Conservation (phyloP, 2,888 invertebrate species). For the Papilio demoleus region DNA sequence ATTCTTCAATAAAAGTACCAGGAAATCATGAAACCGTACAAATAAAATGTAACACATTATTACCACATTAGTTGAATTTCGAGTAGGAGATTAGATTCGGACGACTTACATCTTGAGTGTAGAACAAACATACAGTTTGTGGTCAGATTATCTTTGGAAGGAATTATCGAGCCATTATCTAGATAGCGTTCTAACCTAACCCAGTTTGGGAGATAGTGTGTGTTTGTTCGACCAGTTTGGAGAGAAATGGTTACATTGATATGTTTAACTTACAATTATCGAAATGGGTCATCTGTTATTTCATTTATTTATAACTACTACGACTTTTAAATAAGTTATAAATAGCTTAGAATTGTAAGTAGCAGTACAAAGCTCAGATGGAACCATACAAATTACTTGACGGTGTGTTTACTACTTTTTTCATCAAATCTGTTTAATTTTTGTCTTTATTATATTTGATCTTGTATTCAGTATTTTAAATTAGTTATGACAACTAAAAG, state of each 20-base stretch:
- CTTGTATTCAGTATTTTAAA: too few relatives aligned
- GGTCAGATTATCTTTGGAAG: conserved; percentile 60
- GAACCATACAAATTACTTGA: too few relatives aligned
- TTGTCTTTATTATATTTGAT: too few relatives aligned
- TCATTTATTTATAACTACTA: conserved; percentile 15
- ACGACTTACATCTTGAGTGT: conserved; percentile 60
- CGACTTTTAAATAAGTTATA: too few relatives aligned
- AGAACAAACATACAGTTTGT: conserved; percentile 59
- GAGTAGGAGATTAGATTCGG: conserved; percentile 45
- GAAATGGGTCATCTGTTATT: conserved; percentile 31
- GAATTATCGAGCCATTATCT: conserved; percentile 72
- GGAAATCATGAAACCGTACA: conserved; percentile 18
- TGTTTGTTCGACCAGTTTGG: conserved; percentile 39
- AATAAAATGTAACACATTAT: conserved; percentile 16
- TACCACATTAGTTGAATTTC: conserved; percentile 34
- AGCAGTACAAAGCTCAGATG: too few relatives aligned
- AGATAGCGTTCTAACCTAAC: conserved; percentile 59
- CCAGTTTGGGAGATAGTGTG: conserved; percentile 60
- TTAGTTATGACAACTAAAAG: too few relatives aligned
- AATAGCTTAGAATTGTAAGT: too few relatives aligned
- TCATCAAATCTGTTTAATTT: too few relatives aligned
- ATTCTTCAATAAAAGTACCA: conserved; percentile 18
- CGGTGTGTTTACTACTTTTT: too few relatives aligned
- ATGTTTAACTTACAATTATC: conserved; percentile 27
- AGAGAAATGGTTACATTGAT: conserved; percentile 39